These are phyloP conservation scores for Morphnarchus princeps DNA, from an alignment of 2,113 vertebrate species.

Conservation along the genomic window DNA sequence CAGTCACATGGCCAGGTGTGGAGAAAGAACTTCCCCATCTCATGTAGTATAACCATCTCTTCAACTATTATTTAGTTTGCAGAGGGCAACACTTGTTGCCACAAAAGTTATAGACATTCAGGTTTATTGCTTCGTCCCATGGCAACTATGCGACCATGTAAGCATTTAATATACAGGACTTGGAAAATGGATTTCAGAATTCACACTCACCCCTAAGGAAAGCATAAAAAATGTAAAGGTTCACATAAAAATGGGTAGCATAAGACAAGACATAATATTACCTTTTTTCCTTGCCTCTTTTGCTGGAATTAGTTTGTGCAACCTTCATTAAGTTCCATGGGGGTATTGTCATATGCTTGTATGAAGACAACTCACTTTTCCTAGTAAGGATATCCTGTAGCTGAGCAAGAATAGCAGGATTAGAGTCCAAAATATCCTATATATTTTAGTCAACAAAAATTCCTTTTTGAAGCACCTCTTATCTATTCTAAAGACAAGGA, in stretches of 20 bases:
- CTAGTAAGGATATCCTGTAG: not conserved
- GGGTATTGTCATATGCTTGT: not conserved
- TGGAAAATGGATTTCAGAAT: not conserved
- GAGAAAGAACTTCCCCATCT: not conserved
- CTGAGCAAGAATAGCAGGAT: not conserved
- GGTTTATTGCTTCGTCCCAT: not conserved
- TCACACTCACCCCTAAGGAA: not conserved
- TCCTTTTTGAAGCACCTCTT: not conserved
- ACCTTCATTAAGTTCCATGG: not conserved
- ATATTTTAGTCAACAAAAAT: not conserved
- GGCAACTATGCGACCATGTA: not conserved
- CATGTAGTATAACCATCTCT: not conserved
- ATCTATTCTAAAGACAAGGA: not conserved
- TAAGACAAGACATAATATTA: not conserved
- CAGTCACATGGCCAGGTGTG: not conserved
- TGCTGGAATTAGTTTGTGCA: not conserved
- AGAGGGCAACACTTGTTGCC: not conserved
- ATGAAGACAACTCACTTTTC: not conserved
- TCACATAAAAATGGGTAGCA: not conserved
- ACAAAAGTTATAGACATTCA: not conserved
- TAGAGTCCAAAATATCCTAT: not conserved
- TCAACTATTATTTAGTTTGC: not conserved
- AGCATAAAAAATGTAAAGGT: not conserved
- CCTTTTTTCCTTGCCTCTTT: not conserved
- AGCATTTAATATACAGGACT: not conserved